Base-by-base conservation (phyloP, 1,140 invertebrate genomes). In the Bombus fervidus region DNA sequence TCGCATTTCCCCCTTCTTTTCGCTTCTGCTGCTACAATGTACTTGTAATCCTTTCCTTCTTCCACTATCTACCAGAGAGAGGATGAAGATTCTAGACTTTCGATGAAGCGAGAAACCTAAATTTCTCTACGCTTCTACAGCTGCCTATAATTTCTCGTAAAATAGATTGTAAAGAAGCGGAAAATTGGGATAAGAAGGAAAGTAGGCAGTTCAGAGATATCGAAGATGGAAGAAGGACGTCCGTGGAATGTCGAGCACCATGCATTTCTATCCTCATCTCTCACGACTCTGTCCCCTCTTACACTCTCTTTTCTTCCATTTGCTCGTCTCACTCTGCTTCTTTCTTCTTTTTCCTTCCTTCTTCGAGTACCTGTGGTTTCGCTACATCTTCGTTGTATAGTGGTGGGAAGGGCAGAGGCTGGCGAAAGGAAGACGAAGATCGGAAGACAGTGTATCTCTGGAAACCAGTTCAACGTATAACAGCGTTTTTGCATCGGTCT, bases 381-480 rank as follows among this genome's bases (percentile, higher is more conserved):
- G 18, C 9, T 2, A 18, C 9, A 22, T 22, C 34, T 34, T 68
- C 22, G 25, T 8, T 53, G 47, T 53, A 53, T 0, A 22, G 47
- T 5, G 47, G 47, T 8, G 47, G 47, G 18, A 22, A 22, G 47
- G 47, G 18, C 18, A 53, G 47, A 53, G 18, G 18, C 47, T 53
- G 5, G 28, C 72, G 53, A 69, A 41, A 57, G 59, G 22, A 43
- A 81, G 57, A 57, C 31, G 86, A 39, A n/a, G 57, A 73, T 12
- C 28, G 25, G 28, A 28, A 81, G 12, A 47, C 43, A 87, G 53
- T 59, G 69, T 80, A 81, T 87, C 81, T 83, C 64, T 87, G 53
- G 59, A 71, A 90, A 89, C 85, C 89, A 87, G 89, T 87, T 87
- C 85, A 78, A 89, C 83, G 69, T 87, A 85, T 75, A 90, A 85